These are phyloP conservation scores for Cavia aperea DNA, from an alignment of 2,113 vertebrate species.

Conservation along the genomic window DNA sequence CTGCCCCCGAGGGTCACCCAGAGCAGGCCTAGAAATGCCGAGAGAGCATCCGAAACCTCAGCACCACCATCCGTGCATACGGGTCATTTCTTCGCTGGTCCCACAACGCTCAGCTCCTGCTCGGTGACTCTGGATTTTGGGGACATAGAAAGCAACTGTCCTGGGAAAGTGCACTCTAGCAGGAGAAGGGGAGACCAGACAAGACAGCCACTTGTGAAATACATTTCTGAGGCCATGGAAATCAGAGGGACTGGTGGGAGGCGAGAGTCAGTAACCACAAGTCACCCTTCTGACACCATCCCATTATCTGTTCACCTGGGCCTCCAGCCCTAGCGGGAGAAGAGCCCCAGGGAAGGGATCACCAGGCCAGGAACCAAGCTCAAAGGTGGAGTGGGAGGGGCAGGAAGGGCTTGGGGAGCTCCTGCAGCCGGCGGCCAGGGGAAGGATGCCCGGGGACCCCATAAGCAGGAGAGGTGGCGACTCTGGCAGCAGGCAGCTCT, in stretches of 20 bases:
- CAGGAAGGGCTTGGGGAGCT: background rate
- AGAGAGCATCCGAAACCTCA: background rate
- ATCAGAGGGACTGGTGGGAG: background rate
- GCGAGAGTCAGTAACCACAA: rapidly evolving
- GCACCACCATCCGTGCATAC: background rate
- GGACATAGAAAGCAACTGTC: background rate
- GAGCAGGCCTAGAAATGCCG: background rate
- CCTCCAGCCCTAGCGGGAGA: background rate
- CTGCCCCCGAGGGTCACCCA: no score
- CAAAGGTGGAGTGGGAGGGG: background rate
- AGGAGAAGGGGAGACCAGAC: background rate
- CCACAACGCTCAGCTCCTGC: background rate
- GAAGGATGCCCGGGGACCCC: background rate
- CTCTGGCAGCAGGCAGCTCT: background rate
- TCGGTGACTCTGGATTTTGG: background rate
- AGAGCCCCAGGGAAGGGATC: background rate
- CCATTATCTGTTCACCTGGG: background rate
- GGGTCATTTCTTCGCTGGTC: background rate
- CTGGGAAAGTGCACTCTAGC: background rate
- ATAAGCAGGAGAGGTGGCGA: background rate
- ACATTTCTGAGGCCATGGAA: background rate
- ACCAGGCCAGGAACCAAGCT: rapidly evolving
- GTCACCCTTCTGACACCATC: background rate
- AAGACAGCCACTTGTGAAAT: background rate
- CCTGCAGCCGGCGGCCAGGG: background rate